Percentiles rank a stretch among this genome's conserved stretches.
Conservation (phyloP, 2,113 vertebrate genomes). For the Odobenus rosmarus region DNA sequence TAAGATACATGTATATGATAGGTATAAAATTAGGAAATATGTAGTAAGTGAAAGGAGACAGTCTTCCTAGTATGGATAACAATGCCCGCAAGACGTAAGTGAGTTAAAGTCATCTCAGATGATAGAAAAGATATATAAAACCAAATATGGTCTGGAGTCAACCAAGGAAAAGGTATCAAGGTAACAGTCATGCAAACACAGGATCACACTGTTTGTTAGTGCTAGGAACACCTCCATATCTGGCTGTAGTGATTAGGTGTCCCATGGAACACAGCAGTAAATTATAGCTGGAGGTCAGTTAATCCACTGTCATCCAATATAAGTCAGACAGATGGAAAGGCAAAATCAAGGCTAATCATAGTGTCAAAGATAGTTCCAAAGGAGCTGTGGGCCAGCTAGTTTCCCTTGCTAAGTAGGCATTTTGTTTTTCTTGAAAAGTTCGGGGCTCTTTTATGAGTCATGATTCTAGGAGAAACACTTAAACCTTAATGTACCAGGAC, state of each 20-base stretch:
- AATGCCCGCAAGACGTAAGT: not conserved
- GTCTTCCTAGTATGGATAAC: not conserved
- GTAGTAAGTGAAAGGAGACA: not conserved
- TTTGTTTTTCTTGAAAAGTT: not conserved
- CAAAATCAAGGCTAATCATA: slow-evolving; percentile 38
- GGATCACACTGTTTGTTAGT: not conserved
- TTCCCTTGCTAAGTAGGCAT: not conserved
- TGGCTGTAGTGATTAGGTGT: not conserved
- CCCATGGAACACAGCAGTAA: not conserved
- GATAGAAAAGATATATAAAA: not conserved
- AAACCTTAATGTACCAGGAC: not conserved
- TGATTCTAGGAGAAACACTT: not conserved
- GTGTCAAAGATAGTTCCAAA: not conserved
- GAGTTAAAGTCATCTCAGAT: not conserved
- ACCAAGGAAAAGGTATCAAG: not conserved
- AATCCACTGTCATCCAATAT: not conserved
- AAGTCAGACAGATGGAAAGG: not conserved
- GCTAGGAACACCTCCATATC: not conserved
- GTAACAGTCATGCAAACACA: not conserved
- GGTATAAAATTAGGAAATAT: not conserved
- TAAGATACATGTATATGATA: not conserved
- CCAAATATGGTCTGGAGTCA: not conserved
- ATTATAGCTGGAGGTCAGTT: slow-evolving; percentile 28
- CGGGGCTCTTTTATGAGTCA: not conserved
- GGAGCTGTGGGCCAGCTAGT: not conserved